These are phyloP conservation scores for Zosterops japonicus DNA, from an alignment of 2,113 vertebrate genomes.

Conservation along the genomic window DNA sequence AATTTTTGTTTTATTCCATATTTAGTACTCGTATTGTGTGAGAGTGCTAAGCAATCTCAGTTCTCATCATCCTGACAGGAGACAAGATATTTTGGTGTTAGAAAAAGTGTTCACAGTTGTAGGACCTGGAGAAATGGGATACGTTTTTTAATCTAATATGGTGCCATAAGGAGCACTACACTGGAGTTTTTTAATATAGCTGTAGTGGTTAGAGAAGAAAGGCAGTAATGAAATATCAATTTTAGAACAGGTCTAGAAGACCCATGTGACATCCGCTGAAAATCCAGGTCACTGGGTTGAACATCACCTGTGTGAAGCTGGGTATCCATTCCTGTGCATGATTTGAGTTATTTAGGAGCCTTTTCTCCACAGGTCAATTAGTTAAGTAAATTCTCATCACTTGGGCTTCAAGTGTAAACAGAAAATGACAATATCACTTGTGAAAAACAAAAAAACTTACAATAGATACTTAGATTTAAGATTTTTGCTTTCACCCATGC, in stretches of 20 bases:
- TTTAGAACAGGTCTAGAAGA: background rate
- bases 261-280: background rate
- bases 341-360: background rate
- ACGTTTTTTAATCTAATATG: background rate
- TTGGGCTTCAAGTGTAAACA: background rate
- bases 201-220: background rate
- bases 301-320: background rate
- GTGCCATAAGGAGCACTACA: background rate
- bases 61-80: background rate
- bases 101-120: background rate
- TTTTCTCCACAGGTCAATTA: background rate
- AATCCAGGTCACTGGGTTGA: conserved; percentile 4
- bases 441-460: background rate
- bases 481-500: background rate
- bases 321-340: background rate
- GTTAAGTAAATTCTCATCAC: background rate
- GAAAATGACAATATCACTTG: background rate
- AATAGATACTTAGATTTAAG: background rate
- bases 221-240: background rate
- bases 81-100: background rate
- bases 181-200: background rate
- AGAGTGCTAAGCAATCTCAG: background rate
- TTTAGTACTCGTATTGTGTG: background rate
- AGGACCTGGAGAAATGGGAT: background rate
- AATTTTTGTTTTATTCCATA: background rate